These are phyloP conservation scores for Sycophila sp. DNA, from an alignment of 1,140 invertebrate species.

Conservation along the genomic window DNA sequence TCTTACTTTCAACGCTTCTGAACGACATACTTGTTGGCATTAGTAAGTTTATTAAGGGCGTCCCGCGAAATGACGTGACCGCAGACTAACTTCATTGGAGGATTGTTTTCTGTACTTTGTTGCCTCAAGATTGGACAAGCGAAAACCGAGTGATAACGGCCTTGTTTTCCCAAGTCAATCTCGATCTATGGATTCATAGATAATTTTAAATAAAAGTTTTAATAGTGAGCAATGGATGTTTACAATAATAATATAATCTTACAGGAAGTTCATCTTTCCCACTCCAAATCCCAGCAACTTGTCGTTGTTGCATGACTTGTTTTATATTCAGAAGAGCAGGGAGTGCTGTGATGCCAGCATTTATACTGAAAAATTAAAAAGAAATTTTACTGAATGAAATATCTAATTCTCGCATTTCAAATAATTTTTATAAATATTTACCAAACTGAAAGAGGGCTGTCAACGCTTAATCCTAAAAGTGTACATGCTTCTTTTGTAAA, in stretches of 20 bases:
- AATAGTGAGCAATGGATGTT: background rate
- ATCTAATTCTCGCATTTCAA: background rate
- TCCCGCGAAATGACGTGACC: conserved; percentile 98
- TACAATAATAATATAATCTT: conserved; percentile 53
- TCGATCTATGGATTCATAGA: conserved; percentile 76
- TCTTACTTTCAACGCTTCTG: conserved; percentile 35
- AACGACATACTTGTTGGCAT: conserved; percentile 85
- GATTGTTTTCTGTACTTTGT: conserved; percentile 96
- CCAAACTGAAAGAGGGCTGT: conserved; percentile 81
- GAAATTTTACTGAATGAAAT: background rate
- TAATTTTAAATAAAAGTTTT: conserved; percentile 15
- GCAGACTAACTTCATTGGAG: conserved; percentile 95
- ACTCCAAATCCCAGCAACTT: conserved; percentile 94
- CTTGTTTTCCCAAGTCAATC: conserved; percentile 87
- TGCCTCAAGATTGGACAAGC: conserved; percentile 97
- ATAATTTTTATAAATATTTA: conserved; percentile 49
- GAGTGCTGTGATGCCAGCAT: conserved; percentile 91
- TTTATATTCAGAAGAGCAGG: conserved; percentile 94
- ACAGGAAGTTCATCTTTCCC: conserved; percentile 96
- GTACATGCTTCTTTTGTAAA: conserved; percentile 94
- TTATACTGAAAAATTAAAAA: conserved; percentile 75
- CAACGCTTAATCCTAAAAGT: conserved; percentile 88
- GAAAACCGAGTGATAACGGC: conserved; percentile 96
- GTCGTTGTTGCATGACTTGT: conserved; percentile 95
- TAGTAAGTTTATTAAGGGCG: conserved; percentile 93